A percentile compares a stretch with the other conserved stretches of the same genome.
Evolutionary conservation across 2,888 invertebrate species (phyloP).

Genomic region (Epirrita christyi): DNA sequence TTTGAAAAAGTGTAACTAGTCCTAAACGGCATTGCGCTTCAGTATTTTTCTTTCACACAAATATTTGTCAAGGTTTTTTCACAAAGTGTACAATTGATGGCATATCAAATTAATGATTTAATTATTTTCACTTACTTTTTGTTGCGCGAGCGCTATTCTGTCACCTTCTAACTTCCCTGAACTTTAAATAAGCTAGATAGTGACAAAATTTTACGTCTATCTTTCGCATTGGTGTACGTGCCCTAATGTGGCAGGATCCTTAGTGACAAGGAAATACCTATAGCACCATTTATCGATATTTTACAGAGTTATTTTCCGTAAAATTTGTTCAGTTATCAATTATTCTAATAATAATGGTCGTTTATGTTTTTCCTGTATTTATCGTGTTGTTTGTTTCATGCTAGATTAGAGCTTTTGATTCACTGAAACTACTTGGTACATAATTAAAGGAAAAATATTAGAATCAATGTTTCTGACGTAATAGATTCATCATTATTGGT

Average conservation of each 20-base stretch:
- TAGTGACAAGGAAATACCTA: slow-evolving; percentile 45
- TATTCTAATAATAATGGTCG: slow-evolving; percentile 47
- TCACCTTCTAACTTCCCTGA: too few species aligned
- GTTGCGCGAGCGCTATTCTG: too few species aligned
- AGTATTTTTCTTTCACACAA: too few species aligned
- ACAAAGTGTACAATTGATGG: too few species aligned
- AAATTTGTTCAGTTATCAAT: slow-evolving; percentile 51
- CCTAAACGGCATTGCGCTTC: too few species aligned
- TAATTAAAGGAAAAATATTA: slow-evolving; percentile 24
- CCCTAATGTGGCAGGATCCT: background rate
- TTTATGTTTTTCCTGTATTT: slow-evolving; percentile 53
- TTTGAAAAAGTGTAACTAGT: too few species aligned
- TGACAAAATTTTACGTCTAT: too few species aligned
- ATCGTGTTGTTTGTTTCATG: slow-evolving; percentile 44
- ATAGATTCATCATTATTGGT: background rate
- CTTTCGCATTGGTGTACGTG: too few species aligned
- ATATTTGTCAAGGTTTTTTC: too few species aligned
- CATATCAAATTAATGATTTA: too few species aligned
- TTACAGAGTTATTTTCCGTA: slow-evolving; percentile 53
- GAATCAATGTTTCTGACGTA: background rate
- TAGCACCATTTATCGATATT: slow-evolving; percentile 46
- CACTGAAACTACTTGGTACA: slow-evolving; percentile 21
- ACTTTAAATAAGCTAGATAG: too few species aligned
- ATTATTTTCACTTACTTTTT: too few species aligned
- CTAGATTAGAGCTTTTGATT: slow-evolving; percentile 32